Conservation (phyloP, 2,888 invertebrate genomes). For the Cerastoderma edule region DNA sequence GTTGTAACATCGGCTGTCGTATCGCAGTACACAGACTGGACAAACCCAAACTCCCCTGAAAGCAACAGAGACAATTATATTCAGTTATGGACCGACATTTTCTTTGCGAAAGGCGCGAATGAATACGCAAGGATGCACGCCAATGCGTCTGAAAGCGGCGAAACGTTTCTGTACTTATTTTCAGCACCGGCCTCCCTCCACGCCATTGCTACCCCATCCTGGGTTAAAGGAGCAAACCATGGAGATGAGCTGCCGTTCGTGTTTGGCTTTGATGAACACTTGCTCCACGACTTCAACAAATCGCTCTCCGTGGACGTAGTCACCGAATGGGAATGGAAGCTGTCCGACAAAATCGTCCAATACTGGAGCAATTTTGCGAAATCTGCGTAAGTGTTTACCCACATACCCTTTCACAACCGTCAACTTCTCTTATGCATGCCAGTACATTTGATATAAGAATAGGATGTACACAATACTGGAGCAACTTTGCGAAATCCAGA, state of each 20-base stretch:
- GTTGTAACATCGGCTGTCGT: conserved; percentile 33
- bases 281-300: neutral
- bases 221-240: conserved; percentile 95
- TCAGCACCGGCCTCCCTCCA: conserved; percentile 87
- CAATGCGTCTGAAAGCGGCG: neutral
- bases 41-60: conserved; percentile 23
- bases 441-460: no score
- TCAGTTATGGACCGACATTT: conserved; percentile 56
- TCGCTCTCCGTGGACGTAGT: neutral
- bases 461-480: no score
- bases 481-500: no score
- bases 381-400: conserved; percentile 96
- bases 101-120: conserved; percentile 48
- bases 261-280: conserved; percentile 87
- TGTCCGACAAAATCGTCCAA: conserved; percentile 94
- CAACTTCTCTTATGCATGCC: no score
- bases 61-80: conserved; percentile 38
- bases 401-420: no score
- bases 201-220: conserved; percentile 93
- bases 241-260: conserved; percentile 97
- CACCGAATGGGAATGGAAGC: conserved; percentile 92
- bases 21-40: conserved; percentile 59
- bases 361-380: conserved; percentile 98
- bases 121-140: conserved; percentile 40
- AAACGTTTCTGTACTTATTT: conserved; percentile 56